Base-by-base conservation (phyloP, 1,140 invertebrate species). In the Penaeus indicus region DNA sequence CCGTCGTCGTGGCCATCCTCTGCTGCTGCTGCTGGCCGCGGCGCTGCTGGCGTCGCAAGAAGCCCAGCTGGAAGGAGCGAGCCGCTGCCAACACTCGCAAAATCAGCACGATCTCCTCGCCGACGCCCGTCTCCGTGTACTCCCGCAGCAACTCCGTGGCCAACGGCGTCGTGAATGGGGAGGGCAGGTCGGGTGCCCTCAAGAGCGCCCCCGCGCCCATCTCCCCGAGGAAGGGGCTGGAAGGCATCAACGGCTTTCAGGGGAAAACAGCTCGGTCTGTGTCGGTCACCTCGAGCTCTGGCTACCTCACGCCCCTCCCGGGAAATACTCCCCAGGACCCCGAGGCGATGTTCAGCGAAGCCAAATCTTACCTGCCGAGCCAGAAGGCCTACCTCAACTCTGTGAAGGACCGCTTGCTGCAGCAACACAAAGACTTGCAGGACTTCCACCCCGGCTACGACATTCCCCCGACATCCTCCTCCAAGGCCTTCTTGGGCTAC, bases 371-470 rank as follows among this genome's bases (percentile, higher is more conserved):
- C 32, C 42, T 32, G 18, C 69, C 69, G 19, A 77, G 60, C n/a
- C 75, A 86, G 75, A 83, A 22, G 75, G 60, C 81, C 22, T 78
- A 88, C 38, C 38, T 67, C n/a, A 64, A 25, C 38, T 64, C 62
- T 8, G 25, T 88, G 61, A 77, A 79, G 60, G 75, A 84, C 42
- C 69, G 81, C 54, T 79, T 88, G 8, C 60, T 84, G 16, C 81
- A 88, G 32, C 67, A 79, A 77, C 86, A 88, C 69, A 88, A 84
- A 38, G 81, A 88, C 42, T n/a, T 84, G 25, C 69, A 69, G 19
- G 86, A 88, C 5, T 88, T 88, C 47, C 86, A 88, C 60, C 86
- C 86, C 22, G 86, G 86, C 0, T 88, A 88, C 27, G 86, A 88
- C 62, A 88, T 88, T 63, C 86, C 86, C 10, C 86, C 86, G 13